Evolutionary conservation across 2,797 vertebrate species (phyloP).

Genomic region (Huso huso): DNA sequence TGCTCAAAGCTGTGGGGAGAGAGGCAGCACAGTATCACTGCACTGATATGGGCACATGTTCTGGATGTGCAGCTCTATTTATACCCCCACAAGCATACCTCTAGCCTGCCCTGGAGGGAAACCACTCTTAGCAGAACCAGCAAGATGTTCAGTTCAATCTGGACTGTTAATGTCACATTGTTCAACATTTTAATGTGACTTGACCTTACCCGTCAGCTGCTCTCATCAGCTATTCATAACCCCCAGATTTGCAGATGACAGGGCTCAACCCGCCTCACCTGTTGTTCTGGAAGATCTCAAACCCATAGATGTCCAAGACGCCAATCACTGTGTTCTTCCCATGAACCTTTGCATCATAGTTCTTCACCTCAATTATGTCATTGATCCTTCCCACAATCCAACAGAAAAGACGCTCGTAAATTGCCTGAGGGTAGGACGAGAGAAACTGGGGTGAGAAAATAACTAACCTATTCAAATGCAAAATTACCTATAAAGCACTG

Average conservation of each 20-base stretch:
- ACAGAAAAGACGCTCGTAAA: slow-evolving; percentile 93
- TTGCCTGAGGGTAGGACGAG: slow-evolving; percentile 63
- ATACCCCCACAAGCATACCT: background rate
- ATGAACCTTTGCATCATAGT: slow-evolving; percentile 78
- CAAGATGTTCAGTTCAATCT: no score
- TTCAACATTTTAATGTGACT: no score
- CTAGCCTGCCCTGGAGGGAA: background rate
- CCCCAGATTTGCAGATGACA: background rate
- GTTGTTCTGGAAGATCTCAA: slow-evolving; percentile 98
- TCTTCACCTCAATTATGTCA: slow-evolving; percentile 85
- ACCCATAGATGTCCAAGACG: slow-evolving; percentile 95
- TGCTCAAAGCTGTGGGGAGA: slow-evolving; percentile 78
- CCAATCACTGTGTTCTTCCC: slow-evolving; percentile 97
- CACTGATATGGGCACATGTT: background rate
- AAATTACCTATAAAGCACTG: slow-evolving; percentile 5
- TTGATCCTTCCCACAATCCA: slow-evolving; percentile 96
- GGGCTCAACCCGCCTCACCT: slow-evolving; percentile 56
- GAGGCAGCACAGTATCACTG: background rate
- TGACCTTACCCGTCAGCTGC: no score
- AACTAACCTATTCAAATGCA: slow-evolving; percentile 6
- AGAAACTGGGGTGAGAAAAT: slow-evolving; percentile 9
- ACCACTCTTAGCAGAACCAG: background rate
- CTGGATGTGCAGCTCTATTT: background rate
- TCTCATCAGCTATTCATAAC: no score
- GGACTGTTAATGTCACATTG: no score